A percentile compares a stretch with the other conserved stretches of the same genome.
phyloP scores from a whole-genome alignment of 2,797 vertebrate species.

The Sylvia borin region DNA sequence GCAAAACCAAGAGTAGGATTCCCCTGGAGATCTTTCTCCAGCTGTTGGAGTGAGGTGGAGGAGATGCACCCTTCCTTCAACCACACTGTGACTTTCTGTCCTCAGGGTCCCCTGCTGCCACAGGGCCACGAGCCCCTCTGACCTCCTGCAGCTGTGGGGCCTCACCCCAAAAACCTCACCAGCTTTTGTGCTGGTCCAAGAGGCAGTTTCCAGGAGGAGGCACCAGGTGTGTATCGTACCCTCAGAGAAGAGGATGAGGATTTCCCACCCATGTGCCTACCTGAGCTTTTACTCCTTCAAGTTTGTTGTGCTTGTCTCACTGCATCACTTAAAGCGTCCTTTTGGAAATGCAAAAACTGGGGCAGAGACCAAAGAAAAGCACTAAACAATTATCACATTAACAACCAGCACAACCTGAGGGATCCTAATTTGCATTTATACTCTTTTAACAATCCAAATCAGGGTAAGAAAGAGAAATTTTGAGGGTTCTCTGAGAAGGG shows the following conservation, averaged over 20 bases:
- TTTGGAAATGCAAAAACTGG: not conserved
- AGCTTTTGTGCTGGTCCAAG: fast-evolving
- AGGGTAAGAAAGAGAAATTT: not conserved
- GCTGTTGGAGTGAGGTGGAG: fast-evolving
- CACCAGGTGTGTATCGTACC: fast-evolving
- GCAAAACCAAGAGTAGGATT: not conserved
- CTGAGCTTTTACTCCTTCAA: not conserved
- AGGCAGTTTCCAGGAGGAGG: not conserved
- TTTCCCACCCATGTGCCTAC: not conserved
- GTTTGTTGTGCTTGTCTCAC: not conserved
- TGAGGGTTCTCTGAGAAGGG: not conserved
- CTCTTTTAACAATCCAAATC: not conserved
- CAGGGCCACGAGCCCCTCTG: not conserved
- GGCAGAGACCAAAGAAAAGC: not conserved
- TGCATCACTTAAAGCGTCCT: not conserved
- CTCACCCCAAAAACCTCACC: fast-evolving
- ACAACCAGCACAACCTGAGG: not conserved
- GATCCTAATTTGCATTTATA: not conserved
- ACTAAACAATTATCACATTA: not conserved
- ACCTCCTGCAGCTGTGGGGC: not conserved
- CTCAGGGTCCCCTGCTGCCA: not conserved
- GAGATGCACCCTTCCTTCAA: not conserved
- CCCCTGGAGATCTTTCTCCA: not conserved
- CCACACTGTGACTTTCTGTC: not conserved
- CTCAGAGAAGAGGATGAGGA: not conserved